Evolutionary conservation across 2,113 vertebrate species (phyloP), one percentile per base, ranked within the genome.

Genomic region (Xerus inauris): DNA sequence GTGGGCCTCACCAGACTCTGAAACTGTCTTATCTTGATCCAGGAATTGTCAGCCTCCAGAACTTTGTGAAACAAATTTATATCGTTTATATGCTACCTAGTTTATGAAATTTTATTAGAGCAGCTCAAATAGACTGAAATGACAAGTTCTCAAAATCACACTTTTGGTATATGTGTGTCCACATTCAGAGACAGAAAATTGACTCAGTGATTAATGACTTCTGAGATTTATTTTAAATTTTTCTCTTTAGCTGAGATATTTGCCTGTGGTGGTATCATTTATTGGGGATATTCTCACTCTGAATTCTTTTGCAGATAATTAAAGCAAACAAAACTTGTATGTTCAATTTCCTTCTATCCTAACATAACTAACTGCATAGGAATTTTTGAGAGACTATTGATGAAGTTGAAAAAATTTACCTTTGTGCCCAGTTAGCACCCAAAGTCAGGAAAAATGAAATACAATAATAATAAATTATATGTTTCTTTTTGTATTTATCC

Each of bases 301-400:
- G 24, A 89, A 96, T 81, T 94, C 8, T 47, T 90, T 42, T 57
- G 19, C 24, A 94, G 24, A 71, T 81, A 72, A 95, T 64, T 86
- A 49, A 95, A 96, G 45, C 12, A 91, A 64, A 80, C 4, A 82
- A 45, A 86, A 2, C 7, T 5, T 59, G 5, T 42, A 4, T 85
- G n/a, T 28, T 80, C 16, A 47, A 5, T 90, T 84, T 91, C 19
- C 8, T 89, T 28, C 20, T 22, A 32, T 57, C 14, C n/a, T 51
- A 30, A 2, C 2, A 62, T 59, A 26, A 10, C 80, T 24, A 38
- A 42, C 17, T 73, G 8, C 67, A 14, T 7, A 69, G 28, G 1
- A 77, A 95, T 82, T 94, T 90, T 89, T 92, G 11, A 82, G 67
- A 9, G 1, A 35, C 9, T 87, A 24, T 51, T 59, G 38, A 49